Conservation (phyloP, 64 coral and sea anemone species). For the Dendronephthya gigantea region DNA sequence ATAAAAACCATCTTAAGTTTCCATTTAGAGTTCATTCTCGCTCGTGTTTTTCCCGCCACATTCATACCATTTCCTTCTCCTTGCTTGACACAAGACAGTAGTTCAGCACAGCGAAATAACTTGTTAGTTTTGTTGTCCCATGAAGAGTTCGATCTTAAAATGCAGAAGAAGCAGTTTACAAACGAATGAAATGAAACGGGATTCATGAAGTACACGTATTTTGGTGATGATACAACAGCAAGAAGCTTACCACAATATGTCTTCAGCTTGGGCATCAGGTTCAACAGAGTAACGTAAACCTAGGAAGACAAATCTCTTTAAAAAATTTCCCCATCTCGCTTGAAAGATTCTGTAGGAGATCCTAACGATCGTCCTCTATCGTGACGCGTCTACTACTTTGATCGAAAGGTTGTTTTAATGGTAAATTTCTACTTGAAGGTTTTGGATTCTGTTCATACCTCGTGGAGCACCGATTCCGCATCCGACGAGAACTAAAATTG, state of each 20-base stretch:
- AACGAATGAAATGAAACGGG: background rate
- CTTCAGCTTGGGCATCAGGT: background rate
- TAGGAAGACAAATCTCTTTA: background rate
- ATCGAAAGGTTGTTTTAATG: background rate
- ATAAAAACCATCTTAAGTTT: background rate
- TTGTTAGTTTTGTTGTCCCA: slow-evolving; percentile 88
- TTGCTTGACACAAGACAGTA: slow-evolving; percentile 81
- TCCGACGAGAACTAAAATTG: slow-evolving; percentile 63
- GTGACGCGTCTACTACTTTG: no score
- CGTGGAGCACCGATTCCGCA: slow-evolving; percentile 54
- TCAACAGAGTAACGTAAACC: background rate
- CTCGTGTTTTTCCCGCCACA: no score
- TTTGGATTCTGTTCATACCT: slow-evolving; percentile 26
- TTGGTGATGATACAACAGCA: no score
- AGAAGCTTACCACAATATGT: background rate
- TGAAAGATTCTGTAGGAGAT: background rate
- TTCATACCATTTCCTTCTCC: slow-evolving; percentile 99
- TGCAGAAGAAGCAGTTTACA: background rate
- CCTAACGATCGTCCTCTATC: background rate
- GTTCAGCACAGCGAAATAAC: slow-evolving; percentile 89
- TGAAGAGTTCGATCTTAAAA: slow-evolving; percentile 89
- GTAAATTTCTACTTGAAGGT: background rate
- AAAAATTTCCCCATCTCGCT: background rate
- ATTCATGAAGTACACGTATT: background rate
- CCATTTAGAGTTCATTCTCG: no score